phyloP scores from a whole-genome alignment of 2,797 vertebrate genomes.

The Eptatretus atami region DNA sequence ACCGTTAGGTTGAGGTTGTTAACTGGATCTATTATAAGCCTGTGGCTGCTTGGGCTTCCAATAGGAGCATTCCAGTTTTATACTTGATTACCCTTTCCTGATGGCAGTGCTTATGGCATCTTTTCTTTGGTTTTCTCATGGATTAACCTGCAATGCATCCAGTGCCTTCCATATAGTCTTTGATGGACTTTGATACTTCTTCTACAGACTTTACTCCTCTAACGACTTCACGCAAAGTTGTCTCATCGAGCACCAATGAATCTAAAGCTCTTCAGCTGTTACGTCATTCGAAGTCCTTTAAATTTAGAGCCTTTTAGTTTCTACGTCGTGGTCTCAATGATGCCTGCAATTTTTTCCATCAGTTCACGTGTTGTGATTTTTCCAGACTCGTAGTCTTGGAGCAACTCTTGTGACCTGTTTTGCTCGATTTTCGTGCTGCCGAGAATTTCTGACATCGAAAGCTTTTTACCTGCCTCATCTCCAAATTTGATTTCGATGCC shows the following conservation, averaged over 20 bases:
- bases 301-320: slow-evolving; percentile 13
- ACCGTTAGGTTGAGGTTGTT: slow-evolving; percentile 17
- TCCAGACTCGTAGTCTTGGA: slow-evolving; percentile 1
- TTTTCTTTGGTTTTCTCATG: slow-evolving; percentile 6
- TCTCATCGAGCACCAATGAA: slow-evolving; percentile 11
- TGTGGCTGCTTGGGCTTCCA: slow-evolving; percentile 10
- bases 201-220: slow-evolving; percentile 9
- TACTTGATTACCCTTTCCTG: slow-evolving; percentile 5
- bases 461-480: neutral
- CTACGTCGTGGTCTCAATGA: neutral
- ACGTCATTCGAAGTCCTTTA: slow-evolving; percentile 25
- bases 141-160: neutral
- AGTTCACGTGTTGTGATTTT: neutral
- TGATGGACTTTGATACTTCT: slow-evolving; percentile 9
- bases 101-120: slow-evolving; percentile 8
- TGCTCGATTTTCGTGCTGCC: neutral
- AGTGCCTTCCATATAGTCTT: slow-evolving; percentile 15
- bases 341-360: neutral
- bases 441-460: slow-evolving; percentile 2
- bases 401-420: neutral
- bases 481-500: slow-evolving; percentile 2
- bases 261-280: slow-evolving; percentile 17
- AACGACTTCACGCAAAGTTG: slow-evolving; percentile 6
- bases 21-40: slow-evolving; percentile 11
- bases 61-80: slow-evolving; percentile 8